These are phyloP conservation scores for Panzeria rudis DNA, from an alignment of 2,888 invertebrate species.

Conservation along the genomic window DNA sequence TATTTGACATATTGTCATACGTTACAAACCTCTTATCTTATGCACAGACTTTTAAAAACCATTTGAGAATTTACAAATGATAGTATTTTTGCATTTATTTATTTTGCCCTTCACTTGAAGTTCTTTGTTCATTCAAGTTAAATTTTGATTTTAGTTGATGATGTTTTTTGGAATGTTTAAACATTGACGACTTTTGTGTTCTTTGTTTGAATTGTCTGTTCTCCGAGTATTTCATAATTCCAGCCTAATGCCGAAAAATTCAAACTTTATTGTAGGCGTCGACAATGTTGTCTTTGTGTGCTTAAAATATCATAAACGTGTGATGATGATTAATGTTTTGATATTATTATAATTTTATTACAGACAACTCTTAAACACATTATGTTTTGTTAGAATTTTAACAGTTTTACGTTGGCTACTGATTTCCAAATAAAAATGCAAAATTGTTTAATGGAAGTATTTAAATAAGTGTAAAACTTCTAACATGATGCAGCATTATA, in stretches of 20 bases:
- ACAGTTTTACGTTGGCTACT: neutral
- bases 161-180: conserved; percentile 1
- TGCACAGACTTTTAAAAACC: too few relatives aligned
- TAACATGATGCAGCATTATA: neutral
- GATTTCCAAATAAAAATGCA: neutral
- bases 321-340: conserved; percentile 9
- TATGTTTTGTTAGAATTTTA: neutral
- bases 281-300: neutral
- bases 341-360: neutral
- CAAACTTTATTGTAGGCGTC: conserved; percentile 33
- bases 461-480: neutral
- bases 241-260: conserved; percentile 15
- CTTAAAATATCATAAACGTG: neutral
- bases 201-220: conserved; percentile 1
- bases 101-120: conserved; percentile 4
- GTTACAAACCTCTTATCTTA: too few relatives aligned
- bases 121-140: conserved; percentile 24
- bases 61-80: too few relatives aligned
- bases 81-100: neutral
- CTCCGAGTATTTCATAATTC: conserved; percentile 13
- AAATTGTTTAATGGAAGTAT: neutral
- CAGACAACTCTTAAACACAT: neutral
- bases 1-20: too few relatives aligned
- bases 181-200: conserved; percentile 2
- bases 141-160: neutral